phyloP scores from a whole-genome alignment of 2,888 invertebrate genomes.

The Fragum fragum region DNA sequence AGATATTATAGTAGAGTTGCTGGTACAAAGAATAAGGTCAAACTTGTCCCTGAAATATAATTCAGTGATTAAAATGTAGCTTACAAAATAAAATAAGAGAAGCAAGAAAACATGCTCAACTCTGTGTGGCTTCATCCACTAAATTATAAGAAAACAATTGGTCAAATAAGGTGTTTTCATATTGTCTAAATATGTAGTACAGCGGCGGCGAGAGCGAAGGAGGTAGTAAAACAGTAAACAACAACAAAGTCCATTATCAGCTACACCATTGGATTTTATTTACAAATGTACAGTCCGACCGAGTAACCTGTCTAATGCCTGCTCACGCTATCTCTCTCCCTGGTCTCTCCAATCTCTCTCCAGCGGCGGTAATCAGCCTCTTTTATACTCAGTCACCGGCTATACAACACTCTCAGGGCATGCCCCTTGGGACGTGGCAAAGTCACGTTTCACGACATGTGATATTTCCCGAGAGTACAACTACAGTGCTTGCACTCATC shows the following conservation, averaged over 20 bases:
- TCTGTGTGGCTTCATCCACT: no score
- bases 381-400: neutral
- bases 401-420: neutral
- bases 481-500: neutral
- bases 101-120: no score
- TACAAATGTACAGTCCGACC: neutral
- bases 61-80: no score
- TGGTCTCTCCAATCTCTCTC: neutral
- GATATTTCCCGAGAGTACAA: slow-evolving; percentile 5
- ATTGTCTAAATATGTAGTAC: neutral
- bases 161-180: neutral
- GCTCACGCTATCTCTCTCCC: neutral
- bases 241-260: neutral
- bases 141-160: no score
- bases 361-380: neutral
- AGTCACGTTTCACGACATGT: neutral
- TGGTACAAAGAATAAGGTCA: no score
- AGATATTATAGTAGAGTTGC: no score
- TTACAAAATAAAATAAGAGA: no score
- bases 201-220: slow-evolving; percentile 6
- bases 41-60: no score
- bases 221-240: neutral
- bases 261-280: neutral
- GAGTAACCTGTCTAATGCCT: slow-evolving; percentile 2
- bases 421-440: neutral